These are phyloP conservation scores for Listronotus bonariensis DNA, from an alignment of 1,140 invertebrate species.

Conservation along the genomic window DNA sequence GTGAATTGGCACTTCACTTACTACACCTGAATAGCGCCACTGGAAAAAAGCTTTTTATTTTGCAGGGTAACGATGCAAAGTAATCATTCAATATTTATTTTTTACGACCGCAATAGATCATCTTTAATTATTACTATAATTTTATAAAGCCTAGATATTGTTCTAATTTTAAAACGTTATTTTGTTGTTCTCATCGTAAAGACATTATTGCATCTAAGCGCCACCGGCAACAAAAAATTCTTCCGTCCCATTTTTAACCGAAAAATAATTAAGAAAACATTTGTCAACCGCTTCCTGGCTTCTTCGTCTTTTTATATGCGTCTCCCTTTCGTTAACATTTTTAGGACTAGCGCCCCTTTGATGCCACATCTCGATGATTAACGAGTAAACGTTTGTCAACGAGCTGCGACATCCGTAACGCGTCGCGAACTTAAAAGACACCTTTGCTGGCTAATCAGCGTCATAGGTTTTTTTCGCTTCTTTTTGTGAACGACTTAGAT, in stretches of 20 bases:
- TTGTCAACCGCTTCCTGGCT: slow-evolving; percentile 38
- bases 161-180: no score
- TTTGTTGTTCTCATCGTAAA: no score
- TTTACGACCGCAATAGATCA: no score
- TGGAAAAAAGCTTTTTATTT: no score
- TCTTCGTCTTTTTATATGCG: not conserved
- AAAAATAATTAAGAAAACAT: slow-evolving; percentile 43
- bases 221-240: slow-evolving; percentile 1
- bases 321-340: slow-evolving; percentile 32
- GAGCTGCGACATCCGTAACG: slow-evolving; percentile 36
- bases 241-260: slow-evolving; percentile 23
- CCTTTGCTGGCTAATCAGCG: slow-evolving; percentile 17
- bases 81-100: no score
- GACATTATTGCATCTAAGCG: not conserved
- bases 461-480: slow-evolving; percentile 9
- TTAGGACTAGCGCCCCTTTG: slow-evolving; percentile 38
- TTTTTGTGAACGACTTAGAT: slow-evolving; percentile 10
- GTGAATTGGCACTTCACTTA: no score
- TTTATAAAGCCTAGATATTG: no score
- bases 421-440: slow-evolving; percentile 22
- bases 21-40: no score
- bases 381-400: slow-evolving; percentile 40
- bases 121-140: no score
- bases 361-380: slow-evolving; percentile 40
- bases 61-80: no score